phyloP scores from a whole-genome alignment of 2,113 vertebrate species.

The Sinocyclocheilus anshuiensis region DNA sequence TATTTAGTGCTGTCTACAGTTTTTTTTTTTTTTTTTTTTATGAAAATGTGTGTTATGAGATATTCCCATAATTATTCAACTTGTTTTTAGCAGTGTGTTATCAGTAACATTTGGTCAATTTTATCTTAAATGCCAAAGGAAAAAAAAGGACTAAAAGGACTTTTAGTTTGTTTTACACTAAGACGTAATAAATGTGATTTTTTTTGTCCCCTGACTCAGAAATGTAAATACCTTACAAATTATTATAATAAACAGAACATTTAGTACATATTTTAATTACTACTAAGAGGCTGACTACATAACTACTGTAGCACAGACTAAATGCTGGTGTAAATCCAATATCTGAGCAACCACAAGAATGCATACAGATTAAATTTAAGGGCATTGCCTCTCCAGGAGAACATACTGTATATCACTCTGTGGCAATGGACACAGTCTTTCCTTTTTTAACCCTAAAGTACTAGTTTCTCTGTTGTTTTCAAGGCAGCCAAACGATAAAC shows the following conservation, averaged over 20 bases:
- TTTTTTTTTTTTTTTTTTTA: no score
- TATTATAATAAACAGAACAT: neutral
- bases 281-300: neutral
- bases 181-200: neutral
- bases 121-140: no score
- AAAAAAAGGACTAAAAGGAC: no score
- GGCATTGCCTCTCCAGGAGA: neutral
- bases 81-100: no score
- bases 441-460: neutral
- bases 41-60: no score
- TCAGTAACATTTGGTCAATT: no score
- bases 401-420: neutral
- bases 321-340: neutral
- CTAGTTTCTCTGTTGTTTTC: no score
- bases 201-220: neutral
- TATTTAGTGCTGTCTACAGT: no score
- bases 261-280: neutral
- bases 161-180: no score
- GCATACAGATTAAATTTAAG: neutral
- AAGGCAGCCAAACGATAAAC: no score
- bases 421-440: neutral
- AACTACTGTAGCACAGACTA: neutral
- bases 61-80: no score
- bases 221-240: neutral
- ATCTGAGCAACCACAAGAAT: conserved; percentile 7